Base-by-base conservation (phyloP, 1,140 invertebrate species). In the Lucilia cuprina region DNA sequence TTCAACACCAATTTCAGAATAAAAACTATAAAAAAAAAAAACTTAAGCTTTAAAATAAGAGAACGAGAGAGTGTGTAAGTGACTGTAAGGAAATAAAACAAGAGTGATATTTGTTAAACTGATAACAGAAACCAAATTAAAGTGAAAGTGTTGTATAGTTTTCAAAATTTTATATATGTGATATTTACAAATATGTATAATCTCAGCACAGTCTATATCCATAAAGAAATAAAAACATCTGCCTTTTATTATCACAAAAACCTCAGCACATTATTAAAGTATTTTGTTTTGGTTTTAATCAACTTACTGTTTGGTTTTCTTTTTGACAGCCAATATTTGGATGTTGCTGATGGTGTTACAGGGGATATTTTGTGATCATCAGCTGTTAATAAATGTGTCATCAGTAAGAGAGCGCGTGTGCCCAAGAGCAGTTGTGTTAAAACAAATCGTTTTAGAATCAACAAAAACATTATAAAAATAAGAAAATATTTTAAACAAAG, bases 351-450 rank as follows among this genome's bases (percentile, higher is more conserved):
- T 60, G 55, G 8, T 60, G 14, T 60, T 60, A 5, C 14, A n/a
- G 55, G 14, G 55, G 1, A 60, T 60, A 60, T 60, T 70, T 70
- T 19, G 21, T 70, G 65, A 70, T 70, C 65, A 70, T 70, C 65
- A 70, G 65, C 65, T 70, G 65, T 21, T 25, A 2, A 70, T 70
- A 70, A 70, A 70, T 70, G 65, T 70, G 65, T 70, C 65, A 70
- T 70, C 65, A 70, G 21, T 70, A 21, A n/a, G 25, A 70, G 19
- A 70, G 65, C 65, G 65, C 65, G 65, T 70, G 65, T 25, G 65
- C 65, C 65, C 5, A 19, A 70, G 12, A 21, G 65, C 65, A 21
- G 65, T 70, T 70, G 65, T 1, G 21, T 70, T 70, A 21, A 70
- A 70, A 70, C 65, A 70, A 70, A 19, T 70, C 65, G 65, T 19